Percentiles rank a stretch among this genome's conserved stretches.
Conservation (phyloP, 2,797 vertebrate species). For the Leptoclinus maculatus region DNA sequence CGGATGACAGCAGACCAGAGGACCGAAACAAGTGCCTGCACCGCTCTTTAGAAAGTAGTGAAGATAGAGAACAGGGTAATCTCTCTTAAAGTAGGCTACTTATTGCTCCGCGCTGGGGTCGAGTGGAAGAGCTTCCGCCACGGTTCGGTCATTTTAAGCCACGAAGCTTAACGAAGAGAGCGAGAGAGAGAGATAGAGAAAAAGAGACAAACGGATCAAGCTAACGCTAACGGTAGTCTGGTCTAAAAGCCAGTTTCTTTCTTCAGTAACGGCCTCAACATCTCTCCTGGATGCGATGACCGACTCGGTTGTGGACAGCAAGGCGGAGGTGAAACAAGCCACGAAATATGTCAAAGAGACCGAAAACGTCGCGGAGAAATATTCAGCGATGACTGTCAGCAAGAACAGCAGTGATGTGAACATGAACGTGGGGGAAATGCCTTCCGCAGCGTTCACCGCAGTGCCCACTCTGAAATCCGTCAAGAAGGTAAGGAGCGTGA, state of each 20-base stretch:
- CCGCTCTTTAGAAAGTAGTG: constrained; percentile 27
- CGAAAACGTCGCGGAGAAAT: constrained; percentile 89
- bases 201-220: not conserved
- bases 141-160: constrained; percentile 35
- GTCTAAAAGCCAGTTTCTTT: constrained; percentile 23
- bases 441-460: constrained; percentile 86
- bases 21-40: constrained; percentile 36
- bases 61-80: not conserved
- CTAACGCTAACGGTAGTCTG: constrained; percentile 1
- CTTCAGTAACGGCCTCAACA: not conserved
- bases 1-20: constrained; percentile 66
- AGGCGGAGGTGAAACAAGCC: constrained; percentile 86
- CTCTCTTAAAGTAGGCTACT: not conserved
- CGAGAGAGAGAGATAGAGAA: not conserved
- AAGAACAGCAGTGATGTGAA: constrained; percentile 86
- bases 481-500: constrained; percentile 85
- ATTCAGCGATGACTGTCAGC: constrained; percentile 85
- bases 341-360: constrained; percentile 90
- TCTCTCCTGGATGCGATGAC: constrained; percentile 80
- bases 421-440: constrained; percentile 84
- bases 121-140: not conserved
- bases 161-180: constrained; percentile 33
- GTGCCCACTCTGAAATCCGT: constrained; percentile 85
- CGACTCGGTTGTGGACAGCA: constrained; percentile 81
- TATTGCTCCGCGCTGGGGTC: not conserved